phyloP scores from a whole-genome alignment of 2,113 vertebrate species.

The Anthoscopus minutus region DNA sequence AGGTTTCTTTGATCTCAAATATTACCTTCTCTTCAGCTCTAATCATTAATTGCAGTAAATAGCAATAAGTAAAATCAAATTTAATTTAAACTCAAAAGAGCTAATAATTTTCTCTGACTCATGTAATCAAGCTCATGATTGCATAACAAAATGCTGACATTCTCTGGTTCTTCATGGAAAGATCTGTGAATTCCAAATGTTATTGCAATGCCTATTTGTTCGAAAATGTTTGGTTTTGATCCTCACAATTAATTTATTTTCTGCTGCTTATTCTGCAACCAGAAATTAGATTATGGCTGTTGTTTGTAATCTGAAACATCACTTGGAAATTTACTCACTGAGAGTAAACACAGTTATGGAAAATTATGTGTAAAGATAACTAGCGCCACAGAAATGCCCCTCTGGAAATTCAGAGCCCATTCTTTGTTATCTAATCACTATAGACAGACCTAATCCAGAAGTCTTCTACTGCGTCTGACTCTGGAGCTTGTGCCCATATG shows the following conservation, averaged over 20 bases:
- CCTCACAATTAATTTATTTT: neutral
- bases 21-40: neutral
- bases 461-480: neutral
- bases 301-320: neutral
- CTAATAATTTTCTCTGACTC: neutral
- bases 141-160: neutral
- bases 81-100: neutral
- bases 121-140: neutral
- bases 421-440: neutral
- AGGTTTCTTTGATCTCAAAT: neutral
- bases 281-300: neutral
- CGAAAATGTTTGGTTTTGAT: neutral
- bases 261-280: neutral
- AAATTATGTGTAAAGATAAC: neutral
- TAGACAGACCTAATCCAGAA: neutral
- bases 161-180: neutral
- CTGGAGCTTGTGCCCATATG: neutral
- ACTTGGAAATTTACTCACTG: neutral
- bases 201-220: neutral
- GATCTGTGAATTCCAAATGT: neutral
- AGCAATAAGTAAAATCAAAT: neutral
- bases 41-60: neutral
- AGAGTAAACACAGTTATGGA: neutral
- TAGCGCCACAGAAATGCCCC: neutral
- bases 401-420: neutral